These are phyloP conservation scores for Nomada fabriciana DNA, from an alignment of 2,888 invertebrate genomes.

Conservation along the genomic window DNA sequence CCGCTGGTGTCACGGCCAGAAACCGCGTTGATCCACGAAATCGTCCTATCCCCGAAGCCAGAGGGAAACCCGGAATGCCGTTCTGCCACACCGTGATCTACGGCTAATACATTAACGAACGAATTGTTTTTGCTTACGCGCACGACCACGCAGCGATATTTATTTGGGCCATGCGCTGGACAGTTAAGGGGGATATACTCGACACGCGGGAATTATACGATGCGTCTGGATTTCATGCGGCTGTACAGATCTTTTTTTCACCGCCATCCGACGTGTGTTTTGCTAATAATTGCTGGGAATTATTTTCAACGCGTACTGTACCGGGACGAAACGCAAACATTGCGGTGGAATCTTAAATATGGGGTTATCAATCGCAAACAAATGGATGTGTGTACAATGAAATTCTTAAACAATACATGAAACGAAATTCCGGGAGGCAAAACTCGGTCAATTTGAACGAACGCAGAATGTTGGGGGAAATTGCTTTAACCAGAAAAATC, in stretches of 20 bases:
- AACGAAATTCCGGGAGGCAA: background rate
- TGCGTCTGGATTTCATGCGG: constrained; percentile 10
- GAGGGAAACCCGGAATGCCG: constrained; percentile 44
- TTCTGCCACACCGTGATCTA: constrained; percentile 61
- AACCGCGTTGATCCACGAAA: constrained; percentile 69
- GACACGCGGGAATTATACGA: constrained; percentile 32
- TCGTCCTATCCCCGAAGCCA: constrained; percentile 49
- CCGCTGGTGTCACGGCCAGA: constrained; percentile 66
- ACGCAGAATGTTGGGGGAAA: background rate
- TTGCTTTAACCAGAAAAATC: constrained; percentile 6
- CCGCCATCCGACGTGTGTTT: background rate
- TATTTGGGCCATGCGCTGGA: constrained; percentile 49
- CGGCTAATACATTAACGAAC: constrained; percentile 70
- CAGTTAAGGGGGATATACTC: constrained; percentile 28
- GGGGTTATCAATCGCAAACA: no score
- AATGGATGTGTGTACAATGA: no score
- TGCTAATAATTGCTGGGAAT: constrained; percentile 13
- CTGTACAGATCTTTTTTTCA: background rate
- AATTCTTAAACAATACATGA: background rate
- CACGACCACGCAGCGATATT: constrained; percentile 44
- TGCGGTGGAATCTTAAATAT: no score
- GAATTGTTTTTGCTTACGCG: constrained; percentile 56
- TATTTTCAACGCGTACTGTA: no score
- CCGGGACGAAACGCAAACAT: no score
- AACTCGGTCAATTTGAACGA: background rate